Evolutionary conservation across 2,113 vertebrate genomes (phyloP).

Genomic region (Brachirus orientalis): DNA sequence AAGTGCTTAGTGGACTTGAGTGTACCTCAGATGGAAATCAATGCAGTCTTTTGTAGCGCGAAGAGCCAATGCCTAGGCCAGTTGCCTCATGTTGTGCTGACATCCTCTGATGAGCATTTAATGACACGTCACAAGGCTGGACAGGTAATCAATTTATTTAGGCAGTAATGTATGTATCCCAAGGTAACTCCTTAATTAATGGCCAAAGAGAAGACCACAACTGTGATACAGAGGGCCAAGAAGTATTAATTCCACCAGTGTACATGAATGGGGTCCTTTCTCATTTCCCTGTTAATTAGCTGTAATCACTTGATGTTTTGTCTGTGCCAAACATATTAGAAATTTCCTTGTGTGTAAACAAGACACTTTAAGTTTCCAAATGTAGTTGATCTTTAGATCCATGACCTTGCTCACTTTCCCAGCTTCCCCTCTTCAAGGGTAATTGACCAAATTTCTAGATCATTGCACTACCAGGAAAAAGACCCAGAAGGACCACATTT

Average conservation of each 20-base stretch:
- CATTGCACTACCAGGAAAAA: constrained; percentile 53
- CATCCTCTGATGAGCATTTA: constrained; percentile 76
- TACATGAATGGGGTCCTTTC: constrained; percentile 21
- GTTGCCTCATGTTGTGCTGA: constrained; percentile 53
- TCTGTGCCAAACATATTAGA: constrained; percentile 4
- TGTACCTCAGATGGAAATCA: constrained; percentile 75
- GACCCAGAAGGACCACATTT: constrained; percentile 56
- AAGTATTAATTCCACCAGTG: constrained; percentile 31
- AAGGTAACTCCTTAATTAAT: constrained; percentile 80
- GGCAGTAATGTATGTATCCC: constrained; percentile 82
- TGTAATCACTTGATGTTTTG: constrained; percentile 12
- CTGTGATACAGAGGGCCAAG: constrained; percentile 37
- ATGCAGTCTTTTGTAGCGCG: constrained; percentile 73
- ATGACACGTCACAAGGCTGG: constrained; percentile 66
- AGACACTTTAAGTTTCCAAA: neutral
- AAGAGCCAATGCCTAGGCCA: constrained; percentile 66
- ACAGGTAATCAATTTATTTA: constrained; percentile 80
- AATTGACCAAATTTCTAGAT: constrained; percentile 72
- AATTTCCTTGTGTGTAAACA: neutral
- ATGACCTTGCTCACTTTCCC: constrained; percentile 16
- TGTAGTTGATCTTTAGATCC: constrained; percentile 30
- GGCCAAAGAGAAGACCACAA: constrained; percentile 44
- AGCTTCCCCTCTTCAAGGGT: constrained; percentile 48
- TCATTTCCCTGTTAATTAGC: constrained; percentile 66
- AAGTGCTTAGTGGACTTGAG: constrained; percentile 61